Conservation (phyloP, 2,113 vertebrate species). For the Phocoena sinus region DNA sequence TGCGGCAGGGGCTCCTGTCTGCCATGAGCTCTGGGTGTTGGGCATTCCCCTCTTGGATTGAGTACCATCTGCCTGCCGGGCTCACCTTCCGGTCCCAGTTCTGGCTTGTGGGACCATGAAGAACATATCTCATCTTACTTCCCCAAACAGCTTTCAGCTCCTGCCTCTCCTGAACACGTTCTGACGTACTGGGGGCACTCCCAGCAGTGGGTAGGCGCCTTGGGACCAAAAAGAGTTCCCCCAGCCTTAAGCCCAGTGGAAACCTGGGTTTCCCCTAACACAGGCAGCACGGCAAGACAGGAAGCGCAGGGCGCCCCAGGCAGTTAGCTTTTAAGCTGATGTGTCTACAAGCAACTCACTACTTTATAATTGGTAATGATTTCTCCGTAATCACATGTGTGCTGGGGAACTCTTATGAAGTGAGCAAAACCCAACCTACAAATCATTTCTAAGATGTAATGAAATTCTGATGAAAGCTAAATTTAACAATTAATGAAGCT, state of each 20-base stretch:
- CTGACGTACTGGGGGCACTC: accelerated
- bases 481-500: not conserved
- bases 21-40: accelerated
- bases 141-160: not conserved
- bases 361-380: not conserved
- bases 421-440: not conserved
- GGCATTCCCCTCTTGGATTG: not conserved
- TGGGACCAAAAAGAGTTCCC: not conserved
- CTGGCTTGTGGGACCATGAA: not conserved
- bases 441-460: not conserved
- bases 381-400: not conserved
- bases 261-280: not conserved
- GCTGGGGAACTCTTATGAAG: not conserved
- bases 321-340: not conserved
- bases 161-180: not conserved
- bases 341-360: not conserved
- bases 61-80: not conserved
- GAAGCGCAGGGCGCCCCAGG: not conserved
- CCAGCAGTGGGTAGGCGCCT: not conserved
- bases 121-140: not conserved
- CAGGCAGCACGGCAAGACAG: accelerated
- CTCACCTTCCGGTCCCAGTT: not conserved
- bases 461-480: constrained; percentile 35
- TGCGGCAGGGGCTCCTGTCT: not conserved
- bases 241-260: too few relatives aligned